These are phyloP conservation scores for Petrocephalus microphthalmus DNA, from an alignment of 2,113 vertebrate species.

Conservation along the genomic window DNA sequence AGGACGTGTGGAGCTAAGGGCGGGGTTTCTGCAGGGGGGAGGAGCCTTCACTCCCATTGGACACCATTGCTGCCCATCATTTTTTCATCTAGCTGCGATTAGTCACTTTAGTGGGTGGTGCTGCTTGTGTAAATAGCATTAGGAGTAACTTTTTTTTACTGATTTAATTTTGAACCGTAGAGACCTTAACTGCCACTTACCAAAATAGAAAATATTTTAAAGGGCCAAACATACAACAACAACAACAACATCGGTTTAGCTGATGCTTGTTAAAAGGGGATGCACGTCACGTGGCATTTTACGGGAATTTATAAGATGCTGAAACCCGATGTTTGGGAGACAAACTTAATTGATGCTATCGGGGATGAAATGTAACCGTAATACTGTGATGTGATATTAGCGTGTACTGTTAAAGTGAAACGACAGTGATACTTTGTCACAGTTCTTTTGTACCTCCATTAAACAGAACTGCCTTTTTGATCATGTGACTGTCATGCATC, in stretches of 20 bases:
- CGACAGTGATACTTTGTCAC: not conserved
- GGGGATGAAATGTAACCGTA: not conserved
- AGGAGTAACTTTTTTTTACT: not conserved
- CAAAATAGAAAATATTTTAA: not conserved
- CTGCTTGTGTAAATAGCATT: not conserved
- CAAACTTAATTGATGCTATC: not conserved
- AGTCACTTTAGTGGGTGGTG: not conserved
- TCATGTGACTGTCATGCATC: not conserved
- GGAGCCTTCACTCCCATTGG: not conserved
- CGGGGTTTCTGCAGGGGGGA: not conserved
- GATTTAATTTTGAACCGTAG: not conserved
- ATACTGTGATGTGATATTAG: not conserved
- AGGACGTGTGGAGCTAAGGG: slow-evolving; percentile 78
- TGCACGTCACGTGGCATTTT: not conserved
- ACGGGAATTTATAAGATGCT: not conserved
- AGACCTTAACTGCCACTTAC: not conserved
- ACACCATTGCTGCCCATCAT: not conserved
- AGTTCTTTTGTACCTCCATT: not conserved
- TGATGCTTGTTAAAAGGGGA: not conserved
- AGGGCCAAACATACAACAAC: not conserved
- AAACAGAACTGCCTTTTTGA: not conserved
- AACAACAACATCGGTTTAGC: not conserved
- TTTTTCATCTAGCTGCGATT: not conserved
- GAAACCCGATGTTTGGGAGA: not conserved
- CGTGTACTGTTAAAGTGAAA: too few relatives aligned